These are phyloP conservation scores for Orthosia cruda DNA, from an alignment of 2,888 invertebrate genomes.

Conservation along the genomic window DNA sequence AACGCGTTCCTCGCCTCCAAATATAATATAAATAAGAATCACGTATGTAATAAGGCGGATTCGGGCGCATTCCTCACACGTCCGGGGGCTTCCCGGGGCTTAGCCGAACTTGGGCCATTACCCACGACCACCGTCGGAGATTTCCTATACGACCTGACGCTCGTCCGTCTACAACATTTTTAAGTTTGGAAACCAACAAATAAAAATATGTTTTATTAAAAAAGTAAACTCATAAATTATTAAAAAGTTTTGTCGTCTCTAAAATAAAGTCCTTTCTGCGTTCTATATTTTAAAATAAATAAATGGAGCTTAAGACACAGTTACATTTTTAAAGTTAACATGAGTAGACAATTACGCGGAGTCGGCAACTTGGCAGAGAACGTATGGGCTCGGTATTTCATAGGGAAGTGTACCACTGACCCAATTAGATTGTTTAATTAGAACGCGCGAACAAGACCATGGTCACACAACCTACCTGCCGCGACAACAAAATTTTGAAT, in stretches of 20 bases:
- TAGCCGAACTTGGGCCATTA: slow-evolving; percentile 89
- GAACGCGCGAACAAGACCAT: slow-evolving; percentile 52
- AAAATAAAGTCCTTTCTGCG: slow-evolving; percentile 23
- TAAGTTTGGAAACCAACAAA: slow-evolving; percentile 66
- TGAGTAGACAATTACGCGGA: neutral
- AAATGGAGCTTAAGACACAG: neutral
- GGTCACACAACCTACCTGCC: slow-evolving; percentile 1
- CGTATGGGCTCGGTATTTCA: slow-evolving; percentile 50
- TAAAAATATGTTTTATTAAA: slow-evolving; percentile 58
- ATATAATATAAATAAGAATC: slow-evolving; percentile 91
- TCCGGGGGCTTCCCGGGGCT: slow-evolving; percentile 85
- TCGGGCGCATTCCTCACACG: slow-evolving; percentile 89
- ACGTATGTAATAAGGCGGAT: slow-evolving; percentile 90
- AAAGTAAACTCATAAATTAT: slow-evolving; percentile 51
- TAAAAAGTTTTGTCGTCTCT: slow-evolving; percentile 27
- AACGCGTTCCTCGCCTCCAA: slow-evolving; percentile 76
- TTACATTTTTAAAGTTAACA: slow-evolving; percentile 1
- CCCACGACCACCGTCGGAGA: slow-evolving; percentile 79
- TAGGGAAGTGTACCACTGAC: slow-evolving; percentile 66
- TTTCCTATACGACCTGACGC: slow-evolving; percentile 77
- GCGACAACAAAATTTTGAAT: neutral
- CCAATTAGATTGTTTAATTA: slow-evolving; percentile 77
- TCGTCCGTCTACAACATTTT: slow-evolving; percentile 71
- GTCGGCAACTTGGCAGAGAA: slow-evolving; percentile 14
- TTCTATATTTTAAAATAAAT: slow-evolving; percentile 20